Percentiles rank a stretch among this genome's conserved stretches.
These are phyloP conservation scores for Epizoanthus scotinus DNA, from an alignment of 92 coral and sea anemone genomes.

Conservation along the genomic window DNA sequence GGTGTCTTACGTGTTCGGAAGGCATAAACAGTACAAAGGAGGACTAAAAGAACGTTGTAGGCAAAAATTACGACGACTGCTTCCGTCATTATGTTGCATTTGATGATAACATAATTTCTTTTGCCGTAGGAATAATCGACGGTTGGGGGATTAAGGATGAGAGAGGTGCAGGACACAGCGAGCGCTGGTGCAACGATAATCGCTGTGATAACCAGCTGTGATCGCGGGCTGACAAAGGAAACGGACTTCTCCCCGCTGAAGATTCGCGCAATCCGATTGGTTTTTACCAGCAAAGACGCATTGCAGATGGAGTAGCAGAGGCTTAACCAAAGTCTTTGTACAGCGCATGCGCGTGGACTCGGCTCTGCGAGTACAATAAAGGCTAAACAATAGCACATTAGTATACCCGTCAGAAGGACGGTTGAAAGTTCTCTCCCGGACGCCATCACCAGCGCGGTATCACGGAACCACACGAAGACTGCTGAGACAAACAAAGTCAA, in stretches of 20 bases:
- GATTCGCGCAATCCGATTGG: conserved; percentile 79
- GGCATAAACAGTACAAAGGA: conserved; percentile 77
- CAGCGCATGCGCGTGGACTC: conserved; percentile 44
- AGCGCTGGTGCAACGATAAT: conserved; percentile 64
- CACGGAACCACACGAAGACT: conserved; percentile 60
- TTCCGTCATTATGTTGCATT: conserved; percentile 49
- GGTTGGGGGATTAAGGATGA: conserved; percentile 51
- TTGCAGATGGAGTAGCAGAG: conserved; percentile 67
- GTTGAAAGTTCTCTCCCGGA: conserved; percentile 76
- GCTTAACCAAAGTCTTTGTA: conserved; percentile 69
- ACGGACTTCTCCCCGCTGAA: conserved; percentile 71
- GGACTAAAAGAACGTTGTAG: conserved; percentile 66
- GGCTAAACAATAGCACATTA: conserved; percentile 62
- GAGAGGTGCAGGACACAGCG: conserved; percentile 52
- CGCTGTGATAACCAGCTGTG: conserved; percentile 68
- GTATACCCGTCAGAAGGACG: conserved; percentile 58
- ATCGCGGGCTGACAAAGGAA: conserved; percentile 73
- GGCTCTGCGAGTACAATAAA: conserved; percentile 59
- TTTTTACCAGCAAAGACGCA: conserved; percentile 73
- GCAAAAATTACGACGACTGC: conserved; percentile 46
- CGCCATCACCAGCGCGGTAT: conserved; percentile 77
- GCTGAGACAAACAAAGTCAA: conserved; percentile 50
- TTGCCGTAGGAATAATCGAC: conserved; percentile 37
- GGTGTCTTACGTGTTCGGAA: conserved; percentile 82
- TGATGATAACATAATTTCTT: conserved; percentile 39